phyloP scores from a whole-genome alignment of 2,888 invertebrate species.

The Heliothis peltigera region DNA sequence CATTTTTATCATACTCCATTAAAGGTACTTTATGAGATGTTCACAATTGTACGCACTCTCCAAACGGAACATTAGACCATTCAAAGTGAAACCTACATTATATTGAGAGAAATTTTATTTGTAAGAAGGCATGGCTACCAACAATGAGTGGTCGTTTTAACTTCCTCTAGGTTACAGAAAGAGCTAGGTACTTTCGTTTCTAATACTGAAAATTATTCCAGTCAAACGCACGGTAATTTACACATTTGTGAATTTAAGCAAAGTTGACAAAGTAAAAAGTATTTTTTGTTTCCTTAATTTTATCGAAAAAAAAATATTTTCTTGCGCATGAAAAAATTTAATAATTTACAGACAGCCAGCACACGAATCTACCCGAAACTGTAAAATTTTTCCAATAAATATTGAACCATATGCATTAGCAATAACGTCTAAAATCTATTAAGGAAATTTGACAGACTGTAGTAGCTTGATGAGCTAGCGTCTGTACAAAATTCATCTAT shows the following conservation, averaged over 20 bases:
- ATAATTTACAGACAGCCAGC: too few relatives aligned
- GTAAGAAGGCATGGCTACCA: conserved; percentile 10
- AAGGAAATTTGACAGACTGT: too few relatives aligned
- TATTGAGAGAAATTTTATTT: conserved; percentile 31
- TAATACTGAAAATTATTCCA: background rate
- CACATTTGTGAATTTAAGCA: background rate
- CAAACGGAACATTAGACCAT: conserved; percentile 30
- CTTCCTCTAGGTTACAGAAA: conserved; percentile 7
- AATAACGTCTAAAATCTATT: too few relatives aligned
- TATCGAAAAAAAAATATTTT: too few relatives aligned
- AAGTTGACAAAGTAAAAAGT: too few relatives aligned
- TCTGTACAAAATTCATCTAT: too few relatives aligned
- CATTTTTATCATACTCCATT: conserved; percentile 19
- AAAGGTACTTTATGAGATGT: conserved; percentile 33
- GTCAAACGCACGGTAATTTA: background rate
- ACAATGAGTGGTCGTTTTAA: conserved; percentile 14
- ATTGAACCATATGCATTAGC: too few relatives aligned
- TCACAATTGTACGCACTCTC: conserved; percentile 22
- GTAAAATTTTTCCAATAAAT: too few relatives aligned
- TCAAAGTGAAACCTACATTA: conserved; percentile 23
- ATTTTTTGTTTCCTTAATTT: too few relatives aligned
- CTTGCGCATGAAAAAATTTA: too few relatives aligned
- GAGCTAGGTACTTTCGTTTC: background rate
- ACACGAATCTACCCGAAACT: too few relatives aligned
- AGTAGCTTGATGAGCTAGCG: too few relatives aligned